Base-by-base conservation (phyloP, 2,113 vertebrate genomes). In the Tupaia chinensis region DNA sequence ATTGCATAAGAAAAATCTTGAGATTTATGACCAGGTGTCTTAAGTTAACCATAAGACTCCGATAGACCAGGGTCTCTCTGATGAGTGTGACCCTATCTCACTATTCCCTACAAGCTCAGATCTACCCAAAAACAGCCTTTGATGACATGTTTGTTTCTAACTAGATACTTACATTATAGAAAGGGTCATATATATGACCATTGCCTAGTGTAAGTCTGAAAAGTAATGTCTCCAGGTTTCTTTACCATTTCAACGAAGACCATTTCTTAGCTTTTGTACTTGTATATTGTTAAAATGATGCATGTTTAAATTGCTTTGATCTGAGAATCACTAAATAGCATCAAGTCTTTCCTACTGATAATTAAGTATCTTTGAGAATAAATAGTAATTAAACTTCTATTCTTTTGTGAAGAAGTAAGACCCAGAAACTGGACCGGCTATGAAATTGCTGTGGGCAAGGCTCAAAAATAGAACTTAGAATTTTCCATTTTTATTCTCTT, bases 311-410 rank as follows among this genome's bases (percentile, higher is more conserved):
- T 66, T 89, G 23, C 86, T 93, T 94, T 96, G 74, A 89, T 93
- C 44, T 66, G 77, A 93, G 74, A 32, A 86, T 79, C 19, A 14
- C 23, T 56, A 88, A 88, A 82, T 60, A 90, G 9, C n/a, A 92
- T 87, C 19, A 63, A 15, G 54, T 87, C 78, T 87, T 93, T 44
- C 20, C 54, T 54, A 60, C 44, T 58, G 32, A 69, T 92, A 88
- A 89, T 94, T 91, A 93, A 91, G 20, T 63, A 25, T 25, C 73
- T 95, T 66, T 73, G 54, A 95, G 25, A 29, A 92, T 82, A 96
- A 78, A 44, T 81, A 85, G 58, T 74, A 65, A 94, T 87, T 84
- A 91, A 96, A 92, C 63, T 56, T 94, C 22, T 80, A 12, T 22
- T 80, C 58, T 72, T 87, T 53, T 63, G 9, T 14, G 11, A 54